Evolutionary conservation across 2,797 vertebrate genomes (phyloP).

Genomic region (Bradypus variegatus): DNA sequence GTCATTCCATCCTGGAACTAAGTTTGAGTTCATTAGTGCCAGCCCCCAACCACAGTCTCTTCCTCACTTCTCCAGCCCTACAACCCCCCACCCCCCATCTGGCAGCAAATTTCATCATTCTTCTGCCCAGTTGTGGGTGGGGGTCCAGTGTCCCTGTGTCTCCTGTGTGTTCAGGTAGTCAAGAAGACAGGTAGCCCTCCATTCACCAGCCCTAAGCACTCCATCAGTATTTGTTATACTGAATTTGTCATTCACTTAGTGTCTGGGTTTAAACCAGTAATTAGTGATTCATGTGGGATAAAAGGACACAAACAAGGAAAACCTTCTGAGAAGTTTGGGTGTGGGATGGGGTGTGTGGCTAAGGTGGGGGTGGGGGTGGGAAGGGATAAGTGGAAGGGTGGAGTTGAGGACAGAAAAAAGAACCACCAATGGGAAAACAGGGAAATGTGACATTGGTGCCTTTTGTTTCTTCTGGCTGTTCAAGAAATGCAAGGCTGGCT

Average conservation of each 20-base stretch:
- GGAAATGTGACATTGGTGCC: constrained; percentile 41
- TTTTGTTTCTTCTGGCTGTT: constrained; percentile 48
- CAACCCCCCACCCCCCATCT: neutral
- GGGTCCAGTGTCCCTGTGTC: neutral
- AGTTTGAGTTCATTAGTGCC: neutral
- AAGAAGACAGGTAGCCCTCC: neutral
- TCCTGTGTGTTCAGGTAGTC: neutral
- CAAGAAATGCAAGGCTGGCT: neutral
- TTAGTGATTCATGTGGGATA: constrained; percentile 42
- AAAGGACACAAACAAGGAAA: constrained; percentile 4
- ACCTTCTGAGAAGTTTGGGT: neutral
- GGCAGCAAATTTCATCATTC: neutral
- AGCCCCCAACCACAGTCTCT: too few relatives aligned
- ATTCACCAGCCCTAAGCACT: neutral
- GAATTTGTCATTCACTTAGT: constrained; percentile 2
- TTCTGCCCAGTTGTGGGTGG: neutral
- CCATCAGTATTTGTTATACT: neutral
- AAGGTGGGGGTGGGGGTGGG: neutral
- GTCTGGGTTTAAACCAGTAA: constrained; percentile 44
- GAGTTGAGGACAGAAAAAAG: neutral
- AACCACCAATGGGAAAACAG: neutral
- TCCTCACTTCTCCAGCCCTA: accelerated
- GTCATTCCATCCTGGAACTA: neutral
- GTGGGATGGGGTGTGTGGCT: neutral
- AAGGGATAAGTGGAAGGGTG: constrained; percentile 8